Evolutionary conservation across 2,888 invertebrate genomes (phyloP).

Genomic region (Drosophila fulvimacula): DNA sequence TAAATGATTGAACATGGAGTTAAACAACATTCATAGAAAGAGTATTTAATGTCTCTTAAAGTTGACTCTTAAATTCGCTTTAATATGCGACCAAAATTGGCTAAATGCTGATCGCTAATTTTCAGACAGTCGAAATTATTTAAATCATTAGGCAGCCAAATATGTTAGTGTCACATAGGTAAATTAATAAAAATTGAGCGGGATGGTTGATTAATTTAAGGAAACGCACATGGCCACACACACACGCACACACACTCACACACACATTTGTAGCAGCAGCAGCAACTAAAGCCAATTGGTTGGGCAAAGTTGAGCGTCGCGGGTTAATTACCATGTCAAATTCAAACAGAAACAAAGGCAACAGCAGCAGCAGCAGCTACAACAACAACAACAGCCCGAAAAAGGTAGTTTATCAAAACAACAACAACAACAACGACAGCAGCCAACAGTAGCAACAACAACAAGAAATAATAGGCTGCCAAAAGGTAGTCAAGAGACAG

Average conservation of each 20-base stretch:
- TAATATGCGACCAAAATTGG: constrained; percentile 48
- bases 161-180: constrained; percentile 65
- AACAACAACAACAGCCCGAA: constrained; percentile 32
- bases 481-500: constrained; percentile 57
- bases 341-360: constrained; percentile 76
- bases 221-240: constrained; percentile 64
- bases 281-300: constrained; percentile 56
- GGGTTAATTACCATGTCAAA: constrained; percentile 81
- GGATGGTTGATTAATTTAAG: constrained; percentile 76
- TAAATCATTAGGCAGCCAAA: constrained; percentile 58
- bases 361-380: constrained; percentile 43
- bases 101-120: constrained; percentile 56
- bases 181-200: constrained; percentile 76
- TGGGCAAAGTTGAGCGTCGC: constrained; percentile 80
- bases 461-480: constrained; percentile 75
- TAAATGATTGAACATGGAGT: no score
- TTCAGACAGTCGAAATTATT: constrained; percentile 58
- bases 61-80: background rate
- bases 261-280: constrained; percentile 1
- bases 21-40: background rate
- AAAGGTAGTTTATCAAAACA: constrained; percentile 77
- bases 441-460: constrained; percentile 54
- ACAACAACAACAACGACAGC: constrained; percentile 23
- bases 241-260: constrained; percentile 18
- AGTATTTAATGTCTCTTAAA: constrained; percentile 4